Evolutionary conservation across 64 coral and sea anemone genomes (phyloP), one percentile per base, ranked within the genome.

Genomic region (Astreopora myriophthalma): DNA sequence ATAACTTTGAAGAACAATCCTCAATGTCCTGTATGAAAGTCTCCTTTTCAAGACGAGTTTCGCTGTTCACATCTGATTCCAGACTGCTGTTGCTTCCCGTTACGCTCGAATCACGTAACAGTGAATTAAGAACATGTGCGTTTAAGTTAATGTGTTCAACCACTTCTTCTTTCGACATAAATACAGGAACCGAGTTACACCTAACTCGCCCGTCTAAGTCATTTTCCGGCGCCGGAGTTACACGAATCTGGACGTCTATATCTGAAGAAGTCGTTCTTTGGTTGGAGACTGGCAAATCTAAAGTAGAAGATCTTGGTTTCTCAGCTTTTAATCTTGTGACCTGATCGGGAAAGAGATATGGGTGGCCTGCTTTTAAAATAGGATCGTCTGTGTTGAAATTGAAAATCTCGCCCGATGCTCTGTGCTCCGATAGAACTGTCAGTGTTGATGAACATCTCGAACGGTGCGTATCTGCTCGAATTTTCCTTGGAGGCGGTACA

Each of bases 401-500:
- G 46, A 40, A 40, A 0, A 70, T 16, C 26, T 97, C 95, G n/a
- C n/a, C n/a, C 26, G 95, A 87, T 9, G 40, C 48, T 64, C 33
- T 24, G 57, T 72, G 84, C 19, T 90, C 91, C 13, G 42, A 86
- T 19, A 97, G 62, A 20, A 94, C 32, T 8, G 91, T 97, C 1
- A 97, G 33, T 5, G 92, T 97, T 2, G 95, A 97, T 16, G 95
- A 87, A 64, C 95, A 97, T 46, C 95, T 86, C 6, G 91, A 94
- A n/a, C 74, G 83, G 2, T 67, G 32, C 0, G 66, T 93, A 49
- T 94, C 91, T 1, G 17, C 88, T 29, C 26, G 25, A 35, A 48
- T 61, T 86, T 70, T 33, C 62, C 17, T 17, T 71, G 19, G 46
- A 39, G 48, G 20, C 4, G 55, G 79, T 24, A 32, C 39, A 30